Conservation (phyloP, 2,888 invertebrate species). For the Creontiades dilutus region DNA sequence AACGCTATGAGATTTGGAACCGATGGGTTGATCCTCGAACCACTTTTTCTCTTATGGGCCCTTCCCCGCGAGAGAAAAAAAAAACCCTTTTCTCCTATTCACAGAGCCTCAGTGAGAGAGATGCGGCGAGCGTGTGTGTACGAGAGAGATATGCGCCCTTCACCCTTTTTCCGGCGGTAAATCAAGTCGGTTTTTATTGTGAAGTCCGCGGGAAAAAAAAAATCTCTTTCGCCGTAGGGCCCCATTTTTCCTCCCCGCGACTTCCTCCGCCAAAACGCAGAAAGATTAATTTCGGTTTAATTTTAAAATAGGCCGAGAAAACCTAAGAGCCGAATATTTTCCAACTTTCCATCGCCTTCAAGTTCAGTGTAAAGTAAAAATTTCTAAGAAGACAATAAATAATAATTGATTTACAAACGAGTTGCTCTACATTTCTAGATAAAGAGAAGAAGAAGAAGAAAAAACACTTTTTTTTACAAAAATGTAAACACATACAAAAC, state of each 20-base stretch:
- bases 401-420: too few species aligned
- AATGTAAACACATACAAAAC: too few species aligned
- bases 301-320: neutral
- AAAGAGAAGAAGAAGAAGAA: too few species aligned
- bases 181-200: conserved; percentile 25
- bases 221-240: neutral
- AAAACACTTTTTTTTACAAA: too few species aligned
- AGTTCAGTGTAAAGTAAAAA: too few species aligned
- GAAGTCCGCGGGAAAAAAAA: conserved; percentile 11
- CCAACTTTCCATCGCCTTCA: too few species aligned
- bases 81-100: conserved; percentile 16
- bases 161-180: conserved; percentile 23
- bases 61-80: conserved; percentile 8
- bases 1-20: conserved; percentile 60
- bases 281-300: conserved; percentile 2
- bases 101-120: conserved; percentile 6
- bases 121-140: neutral
- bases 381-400: too few species aligned
- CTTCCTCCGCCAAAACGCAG: neutral
- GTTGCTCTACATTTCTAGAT: too few species aligned
- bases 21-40: conserved; percentile 58
- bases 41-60: conserved; percentile 46
- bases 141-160: neutral
- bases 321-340: too few species aligned
- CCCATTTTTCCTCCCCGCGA: neutral